Conservation (phyloP, 2,888 invertebrate genomes). For the Amphipyra berbera region DNA sequence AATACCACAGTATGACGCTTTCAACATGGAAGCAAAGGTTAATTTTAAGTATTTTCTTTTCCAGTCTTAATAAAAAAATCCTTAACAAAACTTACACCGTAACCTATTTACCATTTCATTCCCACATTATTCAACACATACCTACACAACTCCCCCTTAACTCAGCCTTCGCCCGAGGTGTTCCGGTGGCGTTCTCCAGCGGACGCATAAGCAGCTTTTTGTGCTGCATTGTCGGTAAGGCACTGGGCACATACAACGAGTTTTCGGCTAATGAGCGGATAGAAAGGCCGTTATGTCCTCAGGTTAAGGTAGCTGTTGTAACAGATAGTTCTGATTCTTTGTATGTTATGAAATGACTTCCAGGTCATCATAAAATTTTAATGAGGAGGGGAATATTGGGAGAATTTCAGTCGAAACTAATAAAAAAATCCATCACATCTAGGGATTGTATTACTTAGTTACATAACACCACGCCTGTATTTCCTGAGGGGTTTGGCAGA, state of each 20-base stretch:
- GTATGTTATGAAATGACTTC: constrained; percentile 33
- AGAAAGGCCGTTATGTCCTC: constrained; percentile 78
- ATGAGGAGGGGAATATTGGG: too few relatives aligned
- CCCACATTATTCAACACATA: constrained; percentile 40
- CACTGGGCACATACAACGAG: constrained; percentile 71
- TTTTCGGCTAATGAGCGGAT: constrained; percentile 87
- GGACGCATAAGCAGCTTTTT: constrained; percentile 85
- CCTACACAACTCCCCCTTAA: constrained; percentile 21
- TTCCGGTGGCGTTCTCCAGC: constrained; percentile 71
- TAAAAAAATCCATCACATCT: too few relatives aligned
- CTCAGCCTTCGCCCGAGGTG: constrained; percentile 66
- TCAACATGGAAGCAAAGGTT: too few relatives aligned
- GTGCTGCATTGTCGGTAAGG: constrained; percentile 71
- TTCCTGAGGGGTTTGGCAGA: too few relatives aligned
- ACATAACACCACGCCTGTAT: too few relatives aligned
- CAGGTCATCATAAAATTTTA: constrained; percentile 2
- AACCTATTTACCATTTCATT: constrained; percentile 38
- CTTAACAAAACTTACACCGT: background rate
- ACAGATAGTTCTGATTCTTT: constrained; percentile 45
- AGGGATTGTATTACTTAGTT: too few relatives aligned
- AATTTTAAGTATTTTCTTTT: too few relatives aligned
- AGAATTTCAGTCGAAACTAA: too few relatives aligned
- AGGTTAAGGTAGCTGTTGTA: constrained; percentile 54
- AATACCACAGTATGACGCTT: too few relatives aligned
- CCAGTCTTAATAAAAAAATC: too few relatives aligned